Conservation (phyloP, 2,797 vertebrate species). For the Sebastes steindachneri region DNA sequence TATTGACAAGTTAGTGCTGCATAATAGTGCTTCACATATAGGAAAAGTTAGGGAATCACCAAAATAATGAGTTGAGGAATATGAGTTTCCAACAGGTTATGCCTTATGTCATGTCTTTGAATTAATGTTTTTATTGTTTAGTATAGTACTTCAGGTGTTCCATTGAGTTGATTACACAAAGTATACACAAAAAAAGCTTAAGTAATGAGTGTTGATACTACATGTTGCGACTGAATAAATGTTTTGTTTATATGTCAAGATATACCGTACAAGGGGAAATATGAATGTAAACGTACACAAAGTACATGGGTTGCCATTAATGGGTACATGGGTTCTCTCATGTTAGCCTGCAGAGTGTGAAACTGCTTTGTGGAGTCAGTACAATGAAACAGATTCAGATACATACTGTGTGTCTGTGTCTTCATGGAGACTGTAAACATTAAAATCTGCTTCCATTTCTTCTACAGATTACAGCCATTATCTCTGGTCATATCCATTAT, state of each 20-base stretch:
- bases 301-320: not conserved
- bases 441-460: not conserved
- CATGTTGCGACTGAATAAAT: not conserved
- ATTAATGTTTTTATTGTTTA: not conserved
- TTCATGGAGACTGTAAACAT: not conserved
- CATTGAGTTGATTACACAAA: not conserved
- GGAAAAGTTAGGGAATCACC: too few species aligned
- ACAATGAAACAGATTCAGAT: not conserved
- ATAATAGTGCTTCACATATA: not conserved
- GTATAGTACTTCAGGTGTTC: not conserved
- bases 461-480: slow-evolving; percentile 4
- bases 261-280: not conserved
- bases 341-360: not conserved
- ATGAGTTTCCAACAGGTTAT: not conserved
- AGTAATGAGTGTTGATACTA: not conserved
- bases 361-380: not conserved
- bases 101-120: not conserved
- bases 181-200: not conserved
- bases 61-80: not conserved
- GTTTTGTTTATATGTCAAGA: not conserved
- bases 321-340: not conserved
- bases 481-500: not conserved
- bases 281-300: not conserved
- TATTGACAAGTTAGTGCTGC: not conserved
- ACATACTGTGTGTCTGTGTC: not conserved